Conservation (phyloP, 1,140 invertebrate species). For the Zeugodacus cucurbitae region DNA sequence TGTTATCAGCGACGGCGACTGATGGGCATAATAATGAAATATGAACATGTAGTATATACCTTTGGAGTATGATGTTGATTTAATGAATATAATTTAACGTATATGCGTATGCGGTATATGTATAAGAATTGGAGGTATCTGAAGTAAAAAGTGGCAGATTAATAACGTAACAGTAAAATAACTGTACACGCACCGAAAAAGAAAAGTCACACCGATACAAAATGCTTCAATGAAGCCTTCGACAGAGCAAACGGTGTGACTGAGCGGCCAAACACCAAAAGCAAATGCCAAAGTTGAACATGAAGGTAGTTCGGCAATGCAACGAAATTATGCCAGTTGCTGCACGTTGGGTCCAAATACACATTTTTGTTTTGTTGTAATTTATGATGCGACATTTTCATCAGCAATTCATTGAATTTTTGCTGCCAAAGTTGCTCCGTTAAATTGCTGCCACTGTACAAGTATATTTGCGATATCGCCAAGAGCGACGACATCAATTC, state of each 20-base stretch:
- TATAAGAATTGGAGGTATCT: neutral
- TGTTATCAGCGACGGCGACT: neutral
- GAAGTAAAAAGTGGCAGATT: neutral
- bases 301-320: neutral
- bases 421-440: neutral
- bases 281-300: neutral
- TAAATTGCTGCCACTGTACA: neutral
- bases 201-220: neutral
- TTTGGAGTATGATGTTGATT: neutral
- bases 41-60: neutral
- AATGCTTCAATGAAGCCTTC: neutral
- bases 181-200: neutral
- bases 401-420: constrained; percentile 44
- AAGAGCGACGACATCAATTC: constrained; percentile 1
- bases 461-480: neutral
- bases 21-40: constrained; percentile 7
- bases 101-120: neutral
- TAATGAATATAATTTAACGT: neutral
- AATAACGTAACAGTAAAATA: neutral
- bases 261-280: neutral
- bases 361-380: constrained; percentile 10
- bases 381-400: constrained; percentile 44
- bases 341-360: neutral
- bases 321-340: neutral
- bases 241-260: neutral